Evolutionary conservation across 2,113 vertebrate genomes (phyloP).

Genomic region (Mirza zaza): DNA sequence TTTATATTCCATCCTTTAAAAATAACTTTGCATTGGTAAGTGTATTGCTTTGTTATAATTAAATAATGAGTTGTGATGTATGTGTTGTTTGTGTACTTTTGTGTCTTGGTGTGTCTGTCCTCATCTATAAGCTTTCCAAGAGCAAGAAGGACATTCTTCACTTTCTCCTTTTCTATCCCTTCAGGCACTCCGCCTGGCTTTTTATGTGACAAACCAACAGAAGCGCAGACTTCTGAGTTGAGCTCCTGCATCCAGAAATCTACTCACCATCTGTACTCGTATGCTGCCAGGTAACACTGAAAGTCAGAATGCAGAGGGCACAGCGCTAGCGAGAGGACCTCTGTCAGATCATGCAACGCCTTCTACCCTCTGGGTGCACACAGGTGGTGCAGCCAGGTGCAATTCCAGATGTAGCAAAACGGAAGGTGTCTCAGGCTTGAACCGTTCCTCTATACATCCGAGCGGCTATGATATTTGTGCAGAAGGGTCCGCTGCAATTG

Average conservation of each 20-base stretch:
- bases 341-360: fast-evolving
- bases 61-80: background rate
- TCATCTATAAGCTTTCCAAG: background rate
- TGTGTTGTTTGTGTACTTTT: background rate
- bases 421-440: no score
- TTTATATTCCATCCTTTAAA: background rate
- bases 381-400: background rate
- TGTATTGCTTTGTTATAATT: background rate
- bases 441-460: background rate
- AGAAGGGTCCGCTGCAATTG: no score
- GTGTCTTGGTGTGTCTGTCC: background rate
- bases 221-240: background rate
- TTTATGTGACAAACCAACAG: background rate
- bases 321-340: fast-evolving
- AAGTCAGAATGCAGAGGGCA: background rate
- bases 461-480: fast-evolving
- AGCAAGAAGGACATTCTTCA: background rate
- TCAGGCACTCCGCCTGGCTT: background rate
- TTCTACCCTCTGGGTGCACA: background rate
- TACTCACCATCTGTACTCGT: background rate
- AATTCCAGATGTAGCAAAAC: background rate
- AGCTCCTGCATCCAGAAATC: background rate
- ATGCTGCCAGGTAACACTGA: no score
- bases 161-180: background rate
- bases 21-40: background rate